phyloP scores from a whole-genome alignment of 2,113 vertebrate genomes.

The Melanostigma gelatinosum region DNA sequence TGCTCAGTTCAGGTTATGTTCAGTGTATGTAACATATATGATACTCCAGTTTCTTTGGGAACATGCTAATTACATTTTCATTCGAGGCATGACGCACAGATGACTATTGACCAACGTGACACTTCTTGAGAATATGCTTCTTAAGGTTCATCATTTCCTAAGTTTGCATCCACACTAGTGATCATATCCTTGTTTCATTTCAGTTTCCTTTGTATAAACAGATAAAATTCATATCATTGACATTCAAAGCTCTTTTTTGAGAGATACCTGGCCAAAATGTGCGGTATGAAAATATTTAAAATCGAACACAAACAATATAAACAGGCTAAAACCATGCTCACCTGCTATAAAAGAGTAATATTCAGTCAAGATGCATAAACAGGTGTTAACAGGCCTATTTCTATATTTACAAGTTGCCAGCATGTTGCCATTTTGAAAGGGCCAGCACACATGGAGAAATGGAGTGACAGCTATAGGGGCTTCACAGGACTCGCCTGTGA shows the following conservation, averaged over 20 bases:
- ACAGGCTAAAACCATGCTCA: not conserved
- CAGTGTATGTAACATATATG: not conserved
- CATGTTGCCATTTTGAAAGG: slow-evolving; percentile 30
- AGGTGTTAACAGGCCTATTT: not conserved
- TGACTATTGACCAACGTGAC: not conserved
- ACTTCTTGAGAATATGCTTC: not conserved
- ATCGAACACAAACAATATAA: not conserved
- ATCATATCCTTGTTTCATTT: not conserved
- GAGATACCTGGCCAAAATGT: not conserved
- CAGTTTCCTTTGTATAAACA: not conserved
- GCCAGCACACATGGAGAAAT: slow-evolving; percentile 13
- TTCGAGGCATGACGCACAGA: not conserved
- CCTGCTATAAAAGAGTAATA: not conserved
- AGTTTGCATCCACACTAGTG: not conserved
- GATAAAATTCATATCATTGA: not conserved
- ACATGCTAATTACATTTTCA: not conserved
- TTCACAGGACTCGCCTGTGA: slow-evolving; percentile 21
- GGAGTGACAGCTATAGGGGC: slow-evolving; percentile 37
- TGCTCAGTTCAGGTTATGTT: not conserved
- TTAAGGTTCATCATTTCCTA: not conserved
- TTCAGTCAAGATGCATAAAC: not conserved
- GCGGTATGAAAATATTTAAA: not conserved
- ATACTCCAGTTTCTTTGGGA: not conserved
- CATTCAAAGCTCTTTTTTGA: not conserved
- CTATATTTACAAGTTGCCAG: not conserved